phyloP scores from a whole-genome alignment of 1,140 invertebrate genomes.

The Agrypnia vestita region DNA sequence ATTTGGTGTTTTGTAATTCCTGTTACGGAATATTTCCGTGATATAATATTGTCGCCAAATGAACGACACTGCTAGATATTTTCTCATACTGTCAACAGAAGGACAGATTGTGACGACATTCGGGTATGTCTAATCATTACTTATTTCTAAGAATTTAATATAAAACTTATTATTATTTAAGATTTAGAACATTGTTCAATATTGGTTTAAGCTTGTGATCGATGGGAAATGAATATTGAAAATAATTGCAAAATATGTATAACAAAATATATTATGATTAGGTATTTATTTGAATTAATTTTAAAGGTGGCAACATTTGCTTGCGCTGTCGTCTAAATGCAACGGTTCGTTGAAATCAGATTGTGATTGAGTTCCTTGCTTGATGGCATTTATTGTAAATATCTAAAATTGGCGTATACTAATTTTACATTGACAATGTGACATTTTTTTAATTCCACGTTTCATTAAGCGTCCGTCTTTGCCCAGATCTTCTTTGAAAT shows the following conservation, averaged over 20 bases:
- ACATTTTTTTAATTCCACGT: too few relatives aligned
- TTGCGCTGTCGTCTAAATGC: conserved; percentile 20
- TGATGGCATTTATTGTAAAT: conserved; percentile 18
- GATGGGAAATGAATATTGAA: not conserved
- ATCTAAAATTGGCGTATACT: not conserved
- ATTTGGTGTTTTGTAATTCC: too few relatives aligned
- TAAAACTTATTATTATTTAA: conserved; percentile 3
- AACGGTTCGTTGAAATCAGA: not conserved
- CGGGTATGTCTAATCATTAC: conserved; percentile 23
- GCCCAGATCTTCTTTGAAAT: too few relatives aligned
- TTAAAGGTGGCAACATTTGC: conserved; percentile 22
- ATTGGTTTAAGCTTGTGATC: not conserved
- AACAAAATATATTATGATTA: conserved; percentile 20
- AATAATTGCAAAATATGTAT: conserved; percentile 27
- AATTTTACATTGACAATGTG: too few relatives aligned
- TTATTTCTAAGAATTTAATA: conserved; percentile 25
- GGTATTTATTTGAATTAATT: conserved; percentile 28
- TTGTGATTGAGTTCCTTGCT: not conserved
- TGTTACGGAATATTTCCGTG: too few relatives aligned
- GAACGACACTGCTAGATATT: too few relatives aligned
- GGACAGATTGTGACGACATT: too few relatives aligned
- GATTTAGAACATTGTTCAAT: not conserved
- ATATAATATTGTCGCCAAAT: too few relatives aligned
- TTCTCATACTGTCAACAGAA: too few relatives aligned
- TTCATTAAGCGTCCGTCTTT: too few relatives aligned